These are phyloP conservation scores for Phrixothrix hirtus DNA, from an alignment of 2,888 invertebrate species.

Conservation along the genomic window DNA sequence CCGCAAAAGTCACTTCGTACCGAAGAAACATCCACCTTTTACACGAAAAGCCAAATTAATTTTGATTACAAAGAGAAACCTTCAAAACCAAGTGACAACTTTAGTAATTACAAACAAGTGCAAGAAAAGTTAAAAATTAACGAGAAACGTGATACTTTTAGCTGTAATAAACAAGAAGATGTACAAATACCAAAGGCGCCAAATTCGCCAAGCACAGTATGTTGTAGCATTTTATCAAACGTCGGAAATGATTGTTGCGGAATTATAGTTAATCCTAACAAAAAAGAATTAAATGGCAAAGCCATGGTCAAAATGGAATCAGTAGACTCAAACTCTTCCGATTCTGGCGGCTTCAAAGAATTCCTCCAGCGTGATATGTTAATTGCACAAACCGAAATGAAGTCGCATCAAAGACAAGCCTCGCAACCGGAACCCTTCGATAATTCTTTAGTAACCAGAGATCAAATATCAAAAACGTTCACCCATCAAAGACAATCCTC, in stretches of 20 bases:
- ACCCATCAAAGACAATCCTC: conserved; percentile 50
- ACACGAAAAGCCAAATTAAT: conserved; percentile 10
- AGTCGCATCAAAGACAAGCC: conserved; percentile 48
- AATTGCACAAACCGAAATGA: conserved; percentile 32
- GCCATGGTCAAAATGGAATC: conserved; percentile 53
- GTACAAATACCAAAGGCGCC: conserved; percentile 47
- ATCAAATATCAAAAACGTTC: conserved; percentile 40
- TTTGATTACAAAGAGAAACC: conserved; percentile 9
- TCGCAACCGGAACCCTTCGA: conserved; percentile 51
- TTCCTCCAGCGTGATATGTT: conserved; percentile 50
- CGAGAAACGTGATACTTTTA: conserved; percentile 50
- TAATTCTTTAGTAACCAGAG: conserved; percentile 35
- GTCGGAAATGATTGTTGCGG: conserved; percentile 56
- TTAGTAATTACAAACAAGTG: background rate
- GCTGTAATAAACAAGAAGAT: conserved; percentile 39
- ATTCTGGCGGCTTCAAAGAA: conserved; percentile 57
- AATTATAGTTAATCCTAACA: conserved; percentile 49
- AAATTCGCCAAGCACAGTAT: conserved; percentile 55
- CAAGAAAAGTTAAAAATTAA: conserved; percentile 21
- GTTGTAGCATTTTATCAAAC: conserved; percentile 55
- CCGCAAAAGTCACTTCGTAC: background rate
- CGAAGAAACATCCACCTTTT: conserved; percentile 13
- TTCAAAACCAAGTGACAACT: conserved; percentile 4
- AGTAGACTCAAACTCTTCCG: conserved; percentile 55
- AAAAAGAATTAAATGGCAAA: conserved; percentile 51